Percentiles rank a stretch among this genome's conserved stretches.
These are phyloP conservation scores for Catalaphyllia jardinei DNA, from an alignment of 64 coral and sea anemone genomes.

Conservation along the genomic window DNA sequence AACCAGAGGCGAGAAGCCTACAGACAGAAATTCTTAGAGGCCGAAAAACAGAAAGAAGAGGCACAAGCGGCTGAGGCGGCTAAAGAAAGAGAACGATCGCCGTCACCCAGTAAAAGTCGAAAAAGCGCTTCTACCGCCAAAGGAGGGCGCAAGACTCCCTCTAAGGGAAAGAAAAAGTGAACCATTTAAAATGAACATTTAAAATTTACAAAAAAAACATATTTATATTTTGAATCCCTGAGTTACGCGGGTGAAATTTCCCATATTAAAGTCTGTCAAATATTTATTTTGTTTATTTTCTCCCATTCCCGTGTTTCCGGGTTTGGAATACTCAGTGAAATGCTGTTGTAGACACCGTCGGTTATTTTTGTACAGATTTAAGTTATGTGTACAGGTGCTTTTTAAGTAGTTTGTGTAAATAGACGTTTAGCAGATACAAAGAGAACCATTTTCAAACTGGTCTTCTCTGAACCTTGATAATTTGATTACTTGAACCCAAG, in stretches of 20 bases:
- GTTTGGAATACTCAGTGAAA: not conserved
- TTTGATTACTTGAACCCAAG: too few relatives aligned
- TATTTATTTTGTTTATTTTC: not conserved
- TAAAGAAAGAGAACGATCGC: constrained; percentile 85
- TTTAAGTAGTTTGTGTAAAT: not conserved
- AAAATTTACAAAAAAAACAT: not conserved
- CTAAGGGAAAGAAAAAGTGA: constrained; percentile 91
- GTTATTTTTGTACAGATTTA: constrained; percentile 24
- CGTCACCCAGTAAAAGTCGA: constrained; percentile 80
- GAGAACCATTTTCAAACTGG: not conserved
- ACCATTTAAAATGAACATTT: not conserved
- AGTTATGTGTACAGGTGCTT: constrained; percentile 20
- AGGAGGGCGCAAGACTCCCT: constrained; percentile 73
- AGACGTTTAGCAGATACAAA: not conserved
- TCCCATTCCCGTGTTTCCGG: not conserved
- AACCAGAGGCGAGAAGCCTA: constrained; percentile 88
- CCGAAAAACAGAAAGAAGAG: constrained; percentile 89
- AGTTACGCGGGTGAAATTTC: not conserved
- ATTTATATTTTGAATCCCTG: not conserved
- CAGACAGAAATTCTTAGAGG: constrained; percentile 92
- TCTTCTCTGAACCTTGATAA: not conserved
- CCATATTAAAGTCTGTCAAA: not conserved
- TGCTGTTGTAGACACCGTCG: not conserved
- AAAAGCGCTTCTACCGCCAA: constrained; percentile 86
- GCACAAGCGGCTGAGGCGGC: constrained; percentile 69